Conservation (phyloP, 1,140 invertebrate species). For the Oncopeltus fasciatus region DNA sequence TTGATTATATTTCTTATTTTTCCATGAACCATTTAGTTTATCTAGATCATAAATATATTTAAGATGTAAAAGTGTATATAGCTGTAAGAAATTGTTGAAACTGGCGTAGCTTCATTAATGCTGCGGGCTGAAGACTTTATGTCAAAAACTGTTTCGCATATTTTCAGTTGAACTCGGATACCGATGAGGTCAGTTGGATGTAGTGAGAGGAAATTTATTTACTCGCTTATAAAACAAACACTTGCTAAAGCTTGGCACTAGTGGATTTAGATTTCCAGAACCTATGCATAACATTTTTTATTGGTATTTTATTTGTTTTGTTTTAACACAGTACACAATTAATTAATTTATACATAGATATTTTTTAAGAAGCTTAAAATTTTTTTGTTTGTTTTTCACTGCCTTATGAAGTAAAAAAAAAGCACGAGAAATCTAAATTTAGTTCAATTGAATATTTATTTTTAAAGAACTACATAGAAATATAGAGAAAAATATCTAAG, state of each 20-base stretch:
- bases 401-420: too few relatives aligned
- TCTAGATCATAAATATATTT: conserved; percentile 5
- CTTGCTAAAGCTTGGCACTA: conserved; percentile 16
- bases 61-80: conserved; percentile 4
- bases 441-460: too few relatives aligned
- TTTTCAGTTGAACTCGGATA: conserved; percentile 68
- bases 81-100: conserved; percentile 10
- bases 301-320: too few relatives aligned
- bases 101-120: conserved; percentile 22
- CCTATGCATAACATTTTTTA: too few relatives aligned
- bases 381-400: too few relatives aligned
- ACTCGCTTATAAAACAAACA: conserved; percentile 7
- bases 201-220: conserved; percentile 11
- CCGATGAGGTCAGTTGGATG: conserved; percentile 58
- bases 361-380: too few relatives aligned
- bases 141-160: conserved; percentile 14
- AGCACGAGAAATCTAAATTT: too few relatives aligned
- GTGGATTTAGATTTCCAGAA: background rate
- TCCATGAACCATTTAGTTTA: background rate
- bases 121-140: conserved; percentile 8
- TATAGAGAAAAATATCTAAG: too few relatives aligned
- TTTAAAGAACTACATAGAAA: too few relatives aligned
- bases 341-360: too few relatives aligned
- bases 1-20: too few relatives aligned
- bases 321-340: too few relatives aligned